Percentiles rank a stretch among this genome's conserved stretches.
These are phyloP conservation scores for Moxostoma hubbsi DNA, from an alignment of 2,797 vertebrate genomes.

Conservation along the genomic window DNA sequence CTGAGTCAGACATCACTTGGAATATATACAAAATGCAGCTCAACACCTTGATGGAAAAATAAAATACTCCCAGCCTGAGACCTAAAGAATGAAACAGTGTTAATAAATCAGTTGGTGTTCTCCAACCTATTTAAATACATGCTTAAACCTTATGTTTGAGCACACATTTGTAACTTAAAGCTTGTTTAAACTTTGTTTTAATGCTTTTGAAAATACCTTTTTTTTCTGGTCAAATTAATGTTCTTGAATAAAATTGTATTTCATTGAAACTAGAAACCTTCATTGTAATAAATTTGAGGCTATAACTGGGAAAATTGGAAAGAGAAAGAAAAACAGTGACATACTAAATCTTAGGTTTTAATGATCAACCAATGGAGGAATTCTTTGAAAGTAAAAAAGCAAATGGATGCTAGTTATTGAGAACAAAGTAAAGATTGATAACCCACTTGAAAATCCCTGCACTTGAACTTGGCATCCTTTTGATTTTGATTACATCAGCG, in stretches of 20 bases:
- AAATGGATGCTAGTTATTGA: constrained; percentile 7
- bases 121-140: neutral
- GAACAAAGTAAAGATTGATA: neutral
- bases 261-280: neutral
- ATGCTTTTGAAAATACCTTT: too few relatives aligned
- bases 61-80: constrained; percentile 84
- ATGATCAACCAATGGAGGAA: constrained; percentile 86
- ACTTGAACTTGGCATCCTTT: neutral
- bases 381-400: constrained; percentile 78
- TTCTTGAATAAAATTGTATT: too few relatives aligned
- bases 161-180: neutral
- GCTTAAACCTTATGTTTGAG: neutral
- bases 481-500: too few relatives aligned
- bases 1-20: constrained; percentile 79
- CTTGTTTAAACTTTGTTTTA: neutral
- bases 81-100: constrained; percentile 68
- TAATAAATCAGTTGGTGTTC: neutral
- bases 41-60: constrained; percentile 84
- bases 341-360: constrained; percentile 89
- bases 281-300: neutral
- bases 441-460: neutral
- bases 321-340: constrained; percentile 46
- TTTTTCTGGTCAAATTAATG: too few relatives aligned
- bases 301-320: neutral
- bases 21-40: constrained; percentile 85